Evolutionary conservation across 2,113 vertebrate species (phyloP).

Genomic region (Pelecanus crispus): DNA sequence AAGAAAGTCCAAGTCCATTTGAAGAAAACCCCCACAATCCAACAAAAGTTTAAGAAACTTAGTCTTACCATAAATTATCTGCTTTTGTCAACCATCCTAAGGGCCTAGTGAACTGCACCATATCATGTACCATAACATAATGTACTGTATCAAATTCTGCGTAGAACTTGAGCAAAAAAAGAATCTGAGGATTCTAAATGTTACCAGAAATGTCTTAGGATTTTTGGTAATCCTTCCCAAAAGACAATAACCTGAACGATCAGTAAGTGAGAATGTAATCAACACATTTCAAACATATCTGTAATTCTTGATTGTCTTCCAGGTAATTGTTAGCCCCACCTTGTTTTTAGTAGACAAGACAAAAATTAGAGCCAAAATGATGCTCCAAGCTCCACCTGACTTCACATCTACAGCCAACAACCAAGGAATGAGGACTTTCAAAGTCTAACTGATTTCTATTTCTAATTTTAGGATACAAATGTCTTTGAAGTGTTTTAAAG

Average conservation of each 20-base stretch:
- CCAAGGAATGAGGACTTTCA: neutral
- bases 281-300: neutral
- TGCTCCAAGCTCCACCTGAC: neutral
- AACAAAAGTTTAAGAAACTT: neutral
- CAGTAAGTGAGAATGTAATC: neutral
- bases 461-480: neutral
- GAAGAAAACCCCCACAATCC: neutral
- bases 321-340: neutral
- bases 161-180: neutral
- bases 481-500: neutral
- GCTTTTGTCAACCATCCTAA: neutral
- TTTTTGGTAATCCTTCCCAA: neutral
- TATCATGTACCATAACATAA: neutral
- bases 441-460: neutral
- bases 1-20: neutral
- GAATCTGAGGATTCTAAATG: neutral
- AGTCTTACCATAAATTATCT: neutral
- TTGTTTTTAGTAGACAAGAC: neutral
- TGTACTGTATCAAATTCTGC: neutral
- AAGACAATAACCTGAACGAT: neutral
- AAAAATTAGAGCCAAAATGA: neutral
- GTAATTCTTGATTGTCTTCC: neutral
- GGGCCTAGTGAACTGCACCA: neutral
- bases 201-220: neutral
- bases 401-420: neutral